These are phyloP conservation scores for Bostrychus sinensis DNA, from an alignment of 2,113 vertebrate species.

Conservation along the genomic window DNA sequence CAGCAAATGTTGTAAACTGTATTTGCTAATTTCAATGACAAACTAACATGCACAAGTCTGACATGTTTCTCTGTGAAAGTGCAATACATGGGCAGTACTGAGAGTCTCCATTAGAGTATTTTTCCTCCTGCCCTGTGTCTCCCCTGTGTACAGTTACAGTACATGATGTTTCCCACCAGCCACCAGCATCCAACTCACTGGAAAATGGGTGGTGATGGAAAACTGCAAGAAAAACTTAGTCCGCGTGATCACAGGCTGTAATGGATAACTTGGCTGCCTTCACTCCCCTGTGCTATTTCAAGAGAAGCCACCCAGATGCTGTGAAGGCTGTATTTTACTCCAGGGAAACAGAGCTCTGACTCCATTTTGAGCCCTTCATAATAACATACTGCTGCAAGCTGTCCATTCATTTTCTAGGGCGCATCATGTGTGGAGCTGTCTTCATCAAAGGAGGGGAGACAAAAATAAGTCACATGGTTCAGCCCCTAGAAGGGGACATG, in stretches of 20 bases:
- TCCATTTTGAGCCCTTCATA: slow-evolving; percentile 64
- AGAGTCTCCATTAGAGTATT: slow-evolving; percentile 33
- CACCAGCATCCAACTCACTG: slow-evolving; percentile 43
- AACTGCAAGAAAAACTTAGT: slow-evolving; percentile 71
- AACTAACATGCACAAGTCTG: neutral
- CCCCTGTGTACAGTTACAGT: slow-evolving; percentile 51
- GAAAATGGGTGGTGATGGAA: slow-evolving; percentile 76
- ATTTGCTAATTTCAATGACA: too few species aligned
- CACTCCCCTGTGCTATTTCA: slow-evolving; percentile 73
- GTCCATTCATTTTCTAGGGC: slow-evolving; percentile 58
- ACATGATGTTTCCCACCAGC: slow-evolving; percentile 62
- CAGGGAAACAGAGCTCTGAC: slow-evolving; percentile 42
- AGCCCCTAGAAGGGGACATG: slow-evolving; percentile 24
- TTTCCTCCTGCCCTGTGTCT: slow-evolving; percentile 39
- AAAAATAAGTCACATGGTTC: slow-evolving; percentile 58
- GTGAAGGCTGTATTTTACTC: slow-evolving; percentile 75
- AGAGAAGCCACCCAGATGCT: slow-evolving; percentile 65
- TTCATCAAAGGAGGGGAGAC: slow-evolving; percentile 59
- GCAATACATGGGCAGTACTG: slow-evolving; percentile 18
- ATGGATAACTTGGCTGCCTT: slow-evolving; percentile 76
- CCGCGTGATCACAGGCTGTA: slow-evolving; percentile 71
- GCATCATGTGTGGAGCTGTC: slow-evolving; percentile 38
- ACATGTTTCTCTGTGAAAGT: slow-evolving; percentile 10
- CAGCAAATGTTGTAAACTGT: too few species aligned
- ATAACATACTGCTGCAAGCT: slow-evolving; percentile 69